Evolutionary conservation across 2,797 vertebrate genomes (phyloP).

Genomic region (Labroides dimidiatus): DNA sequence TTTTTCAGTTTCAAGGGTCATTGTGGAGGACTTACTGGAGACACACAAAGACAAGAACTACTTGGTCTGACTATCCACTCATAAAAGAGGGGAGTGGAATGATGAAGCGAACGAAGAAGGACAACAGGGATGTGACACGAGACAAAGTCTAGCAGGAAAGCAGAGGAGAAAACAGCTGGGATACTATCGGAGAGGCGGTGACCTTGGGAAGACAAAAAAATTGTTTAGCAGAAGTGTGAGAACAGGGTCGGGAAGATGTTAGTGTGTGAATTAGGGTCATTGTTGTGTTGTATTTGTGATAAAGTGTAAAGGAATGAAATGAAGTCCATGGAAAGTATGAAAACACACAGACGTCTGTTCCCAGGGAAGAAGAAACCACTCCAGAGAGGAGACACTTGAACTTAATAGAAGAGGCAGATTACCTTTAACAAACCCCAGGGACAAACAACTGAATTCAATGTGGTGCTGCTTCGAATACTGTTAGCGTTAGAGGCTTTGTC

Average conservation of each 20-base stretch:
- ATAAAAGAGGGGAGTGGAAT: slow-evolving; percentile 51
- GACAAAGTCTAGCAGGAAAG: slow-evolving; percentile 15
- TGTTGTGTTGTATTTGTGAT: slow-evolving; percentile 69
- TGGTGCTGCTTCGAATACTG: slow-evolving; percentile 24
- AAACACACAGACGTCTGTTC: slow-evolving; percentile 52
- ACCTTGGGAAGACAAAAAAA: slow-evolving; percentile 70
- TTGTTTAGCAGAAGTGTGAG: slow-evolving; percentile 53
- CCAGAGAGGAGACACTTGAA: slow-evolving; percentile 45
- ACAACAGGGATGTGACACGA: slow-evolving; percentile 45
- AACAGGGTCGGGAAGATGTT: slow-evolving; percentile 46
- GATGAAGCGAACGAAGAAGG: slow-evolving; percentile 57
- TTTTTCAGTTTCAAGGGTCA: slow-evolving; percentile 58
- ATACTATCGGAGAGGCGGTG: slow-evolving; percentile 51
- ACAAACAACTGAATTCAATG: slow-evolving; percentile 45
- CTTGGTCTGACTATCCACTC: slow-evolving; percentile 69
- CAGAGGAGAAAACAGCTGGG: slow-evolving; percentile 20
- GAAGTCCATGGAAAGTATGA: slow-evolving; percentile 62
- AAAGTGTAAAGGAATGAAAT: slow-evolving; percentile 66
- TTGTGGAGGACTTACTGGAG: slow-evolving; percentile 49
- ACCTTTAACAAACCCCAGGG: slow-evolving; percentile 60
- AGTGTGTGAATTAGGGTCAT: slow-evolving; percentile 59
- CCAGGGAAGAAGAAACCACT: slow-evolving; percentile 50
- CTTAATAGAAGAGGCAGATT: slow-evolving; percentile 57
- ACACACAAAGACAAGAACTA: slow-evolving; percentile 75
- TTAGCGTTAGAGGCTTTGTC: slow-evolving; percentile 4